phyloP scores from a whole-genome alignment of 2,888 invertebrate species.

The Leptopilina myrica region DNA sequence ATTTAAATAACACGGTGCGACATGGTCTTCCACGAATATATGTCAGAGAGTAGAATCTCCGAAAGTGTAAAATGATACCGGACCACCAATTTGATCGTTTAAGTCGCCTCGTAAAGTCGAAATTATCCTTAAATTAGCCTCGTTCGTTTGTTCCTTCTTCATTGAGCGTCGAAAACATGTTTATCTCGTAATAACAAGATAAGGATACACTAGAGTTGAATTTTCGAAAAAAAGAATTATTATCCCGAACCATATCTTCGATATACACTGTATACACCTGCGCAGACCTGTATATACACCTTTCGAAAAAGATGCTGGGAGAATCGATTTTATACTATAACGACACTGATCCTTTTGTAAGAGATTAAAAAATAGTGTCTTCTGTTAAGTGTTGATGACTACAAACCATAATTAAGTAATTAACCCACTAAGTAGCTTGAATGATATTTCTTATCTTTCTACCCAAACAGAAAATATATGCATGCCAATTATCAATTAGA shows the following conservation, averaged over 20 bases:
- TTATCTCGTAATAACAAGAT: slow-evolving; percentile 36
- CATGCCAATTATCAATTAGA: slow-evolving; percentile 17
- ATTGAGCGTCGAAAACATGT: slow-evolving; percentile 42
- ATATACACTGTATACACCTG: background rate
- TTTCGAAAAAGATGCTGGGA: background rate
- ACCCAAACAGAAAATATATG: slow-evolving; percentile 29
- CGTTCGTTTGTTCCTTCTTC: slow-evolving; percentile 30
- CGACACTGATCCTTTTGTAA: background rate
- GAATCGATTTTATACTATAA: slow-evolving; percentile 25
- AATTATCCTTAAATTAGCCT: slow-evolving; percentile 63
- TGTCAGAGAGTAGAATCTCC: slow-evolving; percentile 66
- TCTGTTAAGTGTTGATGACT: slow-evolving; percentile 15
- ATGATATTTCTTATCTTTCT: slow-evolving; percentile 28
- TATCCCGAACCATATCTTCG: slow-evolving; percentile 11
- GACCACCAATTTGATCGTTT: slow-evolving; percentile 67
- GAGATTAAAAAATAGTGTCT: background rate
- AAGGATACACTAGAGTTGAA: slow-evolving; percentile 7
- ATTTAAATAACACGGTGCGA: slow-evolving; percentile 74
- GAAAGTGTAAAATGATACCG: slow-evolving; percentile 56
- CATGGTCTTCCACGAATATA: slow-evolving; percentile 69
- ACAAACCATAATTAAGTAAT: slow-evolving; percentile 36
- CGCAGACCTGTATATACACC: background rate
- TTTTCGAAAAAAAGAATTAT: slow-evolving; percentile 3
- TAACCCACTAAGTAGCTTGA: slow-evolving; percentile 28
- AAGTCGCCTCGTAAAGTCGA: slow-evolving; percentile 65